Evolutionary conservation across 2,888 invertebrate species (phyloP).

Genomic region (Piscicola geometra): DNA sequence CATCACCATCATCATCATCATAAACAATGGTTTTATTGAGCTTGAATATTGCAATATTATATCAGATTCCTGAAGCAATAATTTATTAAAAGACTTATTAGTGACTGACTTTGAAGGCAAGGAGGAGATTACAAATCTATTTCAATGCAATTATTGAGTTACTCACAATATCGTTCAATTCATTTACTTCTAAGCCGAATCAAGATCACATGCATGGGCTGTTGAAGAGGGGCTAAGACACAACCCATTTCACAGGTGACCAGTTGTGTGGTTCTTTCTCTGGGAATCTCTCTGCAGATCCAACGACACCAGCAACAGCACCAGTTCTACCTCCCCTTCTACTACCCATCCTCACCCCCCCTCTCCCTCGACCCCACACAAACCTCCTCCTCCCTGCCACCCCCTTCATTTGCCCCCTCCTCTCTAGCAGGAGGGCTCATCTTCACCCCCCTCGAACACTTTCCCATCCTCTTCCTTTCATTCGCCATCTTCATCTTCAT

Average conservation of each 20-base stretch:
- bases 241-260: too few species aligned
- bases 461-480: constrained; percentile 37
- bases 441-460: constrained; percentile 34
- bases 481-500: constrained; percentile 36
- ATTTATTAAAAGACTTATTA: too few species aligned
- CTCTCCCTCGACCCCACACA: not conserved
- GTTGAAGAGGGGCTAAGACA: too few species aligned
- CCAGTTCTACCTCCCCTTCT: constrained; percentile 48
- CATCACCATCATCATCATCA: constrained; percentile 1
- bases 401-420: not conserved
- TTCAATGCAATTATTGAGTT: too few species aligned
- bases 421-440: not conserved
- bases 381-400: not conserved
- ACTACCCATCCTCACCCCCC: not conserved
- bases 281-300: constrained; percentile 10
- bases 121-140: too few species aligned
- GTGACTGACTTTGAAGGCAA: too few species aligned
- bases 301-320: constrained; percentile 46
- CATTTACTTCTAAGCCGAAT: too few species aligned
- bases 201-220: too few species aligned
- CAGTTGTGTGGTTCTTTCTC: not conserved
- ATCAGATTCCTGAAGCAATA: too few species aligned
- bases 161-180: too few species aligned
- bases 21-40: not conserved
- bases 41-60: not conserved